Percentiles rank a stretch among this genome's conserved stretches.
These are phyloP conservation scores for Cranoglanis bouderius DNA, from an alignment of 2,113 vertebrate genomes.

Conservation along the genomic window DNA sequence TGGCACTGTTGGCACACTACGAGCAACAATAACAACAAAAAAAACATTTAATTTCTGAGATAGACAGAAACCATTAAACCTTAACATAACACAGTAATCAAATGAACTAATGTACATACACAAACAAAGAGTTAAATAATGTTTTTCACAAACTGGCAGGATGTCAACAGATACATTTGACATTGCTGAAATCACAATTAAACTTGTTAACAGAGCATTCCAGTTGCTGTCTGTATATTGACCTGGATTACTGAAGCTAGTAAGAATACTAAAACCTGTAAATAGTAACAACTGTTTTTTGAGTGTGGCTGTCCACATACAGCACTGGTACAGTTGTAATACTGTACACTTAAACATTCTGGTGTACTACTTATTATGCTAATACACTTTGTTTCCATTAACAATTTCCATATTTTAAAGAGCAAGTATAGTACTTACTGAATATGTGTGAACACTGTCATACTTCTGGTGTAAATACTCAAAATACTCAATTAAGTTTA, in stretches of 20 bases:
- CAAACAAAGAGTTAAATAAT: conserved; percentile 6
- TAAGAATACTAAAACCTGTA: not conserved
- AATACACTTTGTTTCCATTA: not conserved
- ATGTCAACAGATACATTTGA: not conserved
- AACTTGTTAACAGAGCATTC: not conserved
- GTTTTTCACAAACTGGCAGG: not conserved
- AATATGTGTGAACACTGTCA: not conserved
- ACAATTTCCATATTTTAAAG: not conserved
- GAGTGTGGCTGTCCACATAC: not conserved
- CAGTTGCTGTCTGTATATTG: not conserved
- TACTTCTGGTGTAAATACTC: not conserved
- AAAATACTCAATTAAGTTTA: not conserved
- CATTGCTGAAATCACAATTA: not conserved
- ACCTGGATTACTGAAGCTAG: not conserved
- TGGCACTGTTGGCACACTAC: conserved; percentile 87
- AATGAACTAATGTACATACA: not conserved
- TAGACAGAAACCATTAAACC: not conserved
- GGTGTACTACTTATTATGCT: not conserved
- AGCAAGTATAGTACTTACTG: not conserved
- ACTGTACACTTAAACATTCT: not conserved
- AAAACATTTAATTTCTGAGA: not conserved
- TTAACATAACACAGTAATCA: not conserved
- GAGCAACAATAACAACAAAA: conserved; percentile 47
- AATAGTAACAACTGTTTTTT: not conserved
- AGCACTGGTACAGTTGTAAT: not conserved